Conservation (phyloP, 2,797 vertebrate genomes). For the Thamnophis elegans region DNA sequence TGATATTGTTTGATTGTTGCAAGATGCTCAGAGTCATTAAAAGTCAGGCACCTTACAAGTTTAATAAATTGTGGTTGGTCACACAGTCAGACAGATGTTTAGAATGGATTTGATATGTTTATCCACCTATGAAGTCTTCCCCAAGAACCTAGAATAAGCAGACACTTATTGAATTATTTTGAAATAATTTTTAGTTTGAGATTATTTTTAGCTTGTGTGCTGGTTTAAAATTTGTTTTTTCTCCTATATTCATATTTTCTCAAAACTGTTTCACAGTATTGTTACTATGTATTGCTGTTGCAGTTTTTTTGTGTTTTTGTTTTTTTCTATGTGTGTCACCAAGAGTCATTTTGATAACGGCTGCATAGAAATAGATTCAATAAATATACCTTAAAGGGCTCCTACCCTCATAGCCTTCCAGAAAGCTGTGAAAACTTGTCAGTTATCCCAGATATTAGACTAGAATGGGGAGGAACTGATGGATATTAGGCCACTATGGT, state of each 20-base stretch:
- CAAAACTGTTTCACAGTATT: neutral
- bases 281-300: neutral
- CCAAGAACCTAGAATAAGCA: neutral
- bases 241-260: neutral
- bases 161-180: neutral
- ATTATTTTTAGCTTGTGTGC: neutral
- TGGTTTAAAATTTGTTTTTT: neutral
- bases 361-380: neutral
- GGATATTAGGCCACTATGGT: neutral
- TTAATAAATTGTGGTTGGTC: neutral
- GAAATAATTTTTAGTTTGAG: neutral
- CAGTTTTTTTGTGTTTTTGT: neutral
- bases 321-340: neutral
- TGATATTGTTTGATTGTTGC: neutral
- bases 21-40: neutral
- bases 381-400: neutral
- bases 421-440: neutral
- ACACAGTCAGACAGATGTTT: neutral
- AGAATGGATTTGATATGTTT: neutral
- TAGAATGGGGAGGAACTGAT: neutral
- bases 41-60: neutral
- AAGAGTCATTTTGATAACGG: neutral
- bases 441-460: neutral
- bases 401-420: neutral
- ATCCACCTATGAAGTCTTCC: neutral